Percentiles rank a stretch among this genome's conserved stretches.
Evolutionary conservation across 2,113 vertebrate genomes (phyloP).

Genomic region (Gopherus flavomarginatus): DNA sequence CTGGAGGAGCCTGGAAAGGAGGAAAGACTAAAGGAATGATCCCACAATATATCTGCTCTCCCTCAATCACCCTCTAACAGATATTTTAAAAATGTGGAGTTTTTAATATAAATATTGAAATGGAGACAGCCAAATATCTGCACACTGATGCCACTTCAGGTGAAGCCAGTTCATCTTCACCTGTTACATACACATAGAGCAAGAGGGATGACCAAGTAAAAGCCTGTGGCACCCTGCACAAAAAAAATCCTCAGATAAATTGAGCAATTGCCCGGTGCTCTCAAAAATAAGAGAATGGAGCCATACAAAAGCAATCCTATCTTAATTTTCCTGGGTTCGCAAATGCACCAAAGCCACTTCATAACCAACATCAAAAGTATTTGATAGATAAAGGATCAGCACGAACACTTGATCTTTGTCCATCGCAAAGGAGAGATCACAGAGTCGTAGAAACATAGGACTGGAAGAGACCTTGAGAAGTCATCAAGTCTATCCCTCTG

Average conservation of each 20-base stretch:
- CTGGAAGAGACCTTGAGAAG: too few species aligned
- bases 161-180: neutral
- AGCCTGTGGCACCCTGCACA: neutral
- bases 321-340: slow-evolving; percentile 14
- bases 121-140: neutral
- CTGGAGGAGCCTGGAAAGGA: neutral
- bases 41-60: neutral
- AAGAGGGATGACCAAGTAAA: neutral
- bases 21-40: neutral
- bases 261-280: neutral
- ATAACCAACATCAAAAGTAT: neutral
- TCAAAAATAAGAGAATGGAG: neutral
- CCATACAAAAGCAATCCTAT: neutral
- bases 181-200: neutral
- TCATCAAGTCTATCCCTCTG: neutral
- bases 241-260: neutral
- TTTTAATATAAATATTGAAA: neutral
- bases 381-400: neutral
- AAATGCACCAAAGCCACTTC: neutral
- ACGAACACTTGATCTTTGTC: neutral
- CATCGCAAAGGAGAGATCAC: neutral
- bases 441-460: neutral
- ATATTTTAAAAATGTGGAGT: neutral
- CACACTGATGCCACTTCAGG: neutral
- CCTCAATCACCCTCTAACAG: neutral